phyloP scores from a whole-genome alignment of 2,888 invertebrate genomes.

The Amblyjoppa proteus region DNA sequence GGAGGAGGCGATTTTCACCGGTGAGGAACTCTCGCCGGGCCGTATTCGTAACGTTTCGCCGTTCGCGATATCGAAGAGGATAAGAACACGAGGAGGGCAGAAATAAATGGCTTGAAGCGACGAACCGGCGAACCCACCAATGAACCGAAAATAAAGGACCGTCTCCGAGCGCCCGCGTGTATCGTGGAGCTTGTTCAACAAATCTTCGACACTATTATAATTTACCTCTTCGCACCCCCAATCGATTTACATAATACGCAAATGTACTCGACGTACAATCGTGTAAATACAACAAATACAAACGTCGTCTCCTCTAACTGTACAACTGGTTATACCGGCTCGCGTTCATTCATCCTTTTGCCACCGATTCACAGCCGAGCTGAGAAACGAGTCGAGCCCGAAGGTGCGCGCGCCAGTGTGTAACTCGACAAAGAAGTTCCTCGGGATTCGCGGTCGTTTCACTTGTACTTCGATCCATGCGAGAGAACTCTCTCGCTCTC shows the following conservation, averaged over 20 bases:
- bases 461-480: constrained; percentile 51
- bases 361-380: constrained; percentile 29
- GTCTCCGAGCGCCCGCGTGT: neutral
- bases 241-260: neutral
- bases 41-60: constrained; percentile 53
- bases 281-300: constrained; percentile 23
- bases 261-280: neutral
- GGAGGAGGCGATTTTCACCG: constrained; percentile 33
- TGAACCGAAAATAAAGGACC: neutral
- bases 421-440: constrained; percentile 60
- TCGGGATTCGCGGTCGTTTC: constrained; percentile 36
- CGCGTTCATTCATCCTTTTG: constrained; percentile 58
- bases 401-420: neutral
- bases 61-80: constrained; percentile 50
- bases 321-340: constrained; percentile 46
- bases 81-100: constrained; percentile 44
- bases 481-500: constrained; percentile 21
- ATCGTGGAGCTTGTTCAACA: constrained; percentile 19
- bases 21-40: constrained; percentile 6
- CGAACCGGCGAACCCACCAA: neutral
- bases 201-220: constrained; percentile 8
- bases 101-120: constrained; percentile 40
- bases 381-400: constrained; percentile 33
- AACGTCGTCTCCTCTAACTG: constrained; percentile 20
- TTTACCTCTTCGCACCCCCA: neutral